Conservation (phyloP, 1,140 invertebrate genomes). For the Sipha flava region DNA sequence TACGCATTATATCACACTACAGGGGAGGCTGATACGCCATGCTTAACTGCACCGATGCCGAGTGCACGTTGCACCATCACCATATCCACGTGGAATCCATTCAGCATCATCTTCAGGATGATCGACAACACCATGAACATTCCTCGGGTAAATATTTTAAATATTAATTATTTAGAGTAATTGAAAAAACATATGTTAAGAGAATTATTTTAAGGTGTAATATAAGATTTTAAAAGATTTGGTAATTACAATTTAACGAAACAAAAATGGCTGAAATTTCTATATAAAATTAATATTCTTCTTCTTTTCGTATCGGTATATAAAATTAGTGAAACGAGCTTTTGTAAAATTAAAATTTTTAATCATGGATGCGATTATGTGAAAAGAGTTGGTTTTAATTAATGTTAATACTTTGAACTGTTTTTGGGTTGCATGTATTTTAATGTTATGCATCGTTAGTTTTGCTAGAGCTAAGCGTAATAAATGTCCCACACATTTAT, state of each 20-base stretch:
- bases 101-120: conserved; percentile 45
- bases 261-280: too few species aligned
- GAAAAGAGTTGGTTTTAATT: background rate
- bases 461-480: background rate
- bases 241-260: too few species aligned
- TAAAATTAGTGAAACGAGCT: background rate
- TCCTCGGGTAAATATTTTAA: conserved; percentile 31
- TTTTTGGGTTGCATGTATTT: background rate
- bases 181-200: too few species aligned
- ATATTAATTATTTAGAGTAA: too few species aligned
- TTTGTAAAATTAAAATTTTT: background rate
- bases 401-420: background rate
- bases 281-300: too few species aligned
- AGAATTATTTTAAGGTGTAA: too few species aligned
- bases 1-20: too few species aligned
- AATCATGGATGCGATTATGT: background rate
- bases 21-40: conserved; percentile 42
- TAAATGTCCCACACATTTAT: background rate
- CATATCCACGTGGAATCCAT: conserved; percentile 50
- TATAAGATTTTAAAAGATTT: too few species aligned
- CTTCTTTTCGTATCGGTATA: too few species aligned
- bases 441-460: background rate
- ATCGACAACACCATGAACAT: conserved; percentile 46
- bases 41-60: conserved; percentile 67
- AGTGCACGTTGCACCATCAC: conserved; percentile 65